Conservation (phyloP, 2,113 vertebrate species). For the Bambusicola thoracicus region DNA sequence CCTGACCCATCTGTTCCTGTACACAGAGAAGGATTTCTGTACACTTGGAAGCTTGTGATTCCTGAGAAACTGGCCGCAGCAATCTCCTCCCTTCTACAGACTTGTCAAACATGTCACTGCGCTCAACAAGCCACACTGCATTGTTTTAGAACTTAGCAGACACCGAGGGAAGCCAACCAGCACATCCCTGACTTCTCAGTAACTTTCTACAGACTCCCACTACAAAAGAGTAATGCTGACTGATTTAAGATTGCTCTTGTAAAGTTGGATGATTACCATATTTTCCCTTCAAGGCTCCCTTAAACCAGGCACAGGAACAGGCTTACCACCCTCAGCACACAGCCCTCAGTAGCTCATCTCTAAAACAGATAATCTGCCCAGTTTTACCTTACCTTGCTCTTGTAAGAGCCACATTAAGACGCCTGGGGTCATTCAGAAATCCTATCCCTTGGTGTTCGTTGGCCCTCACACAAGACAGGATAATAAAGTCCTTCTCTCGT, state of each 20-base stretch:
- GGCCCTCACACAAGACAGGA: constrained; percentile 95
- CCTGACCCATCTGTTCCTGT: not conserved
- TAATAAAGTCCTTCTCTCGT: constrained; percentile 98
- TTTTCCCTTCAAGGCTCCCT: not conserved
- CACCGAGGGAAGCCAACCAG: not conserved
- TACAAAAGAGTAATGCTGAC: not conserved
- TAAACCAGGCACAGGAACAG: not conserved
- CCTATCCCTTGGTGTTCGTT: constrained; percentile 98
- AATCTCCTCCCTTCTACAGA: not conserved
- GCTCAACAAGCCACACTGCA: fast-evolving
- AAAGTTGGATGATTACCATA: too few relatives aligned
- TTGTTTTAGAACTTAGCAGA: not conserved
- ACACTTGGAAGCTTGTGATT: not conserved
- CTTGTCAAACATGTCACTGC: fast-evolving
- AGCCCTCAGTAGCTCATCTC: not conserved
- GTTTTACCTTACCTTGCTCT: constrained; percentile 84
- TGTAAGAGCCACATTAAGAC: constrained; percentile 97
- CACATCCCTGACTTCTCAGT: fast-evolving
- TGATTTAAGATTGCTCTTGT: not conserved
- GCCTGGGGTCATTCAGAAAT: constrained; percentile 95
- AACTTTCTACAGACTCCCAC: fast-evolving
- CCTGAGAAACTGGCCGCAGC: not conserved
- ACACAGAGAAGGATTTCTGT: not conserved
- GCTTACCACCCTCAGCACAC: too few relatives aligned
- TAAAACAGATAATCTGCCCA: not conserved